A percentile compares a stretch with the other conserved stretches of the same genome.
Evolutionary conservation across 2,797 vertebrate genomes (phyloP).

Genomic region (Gorsachius magnificus): DNA sequence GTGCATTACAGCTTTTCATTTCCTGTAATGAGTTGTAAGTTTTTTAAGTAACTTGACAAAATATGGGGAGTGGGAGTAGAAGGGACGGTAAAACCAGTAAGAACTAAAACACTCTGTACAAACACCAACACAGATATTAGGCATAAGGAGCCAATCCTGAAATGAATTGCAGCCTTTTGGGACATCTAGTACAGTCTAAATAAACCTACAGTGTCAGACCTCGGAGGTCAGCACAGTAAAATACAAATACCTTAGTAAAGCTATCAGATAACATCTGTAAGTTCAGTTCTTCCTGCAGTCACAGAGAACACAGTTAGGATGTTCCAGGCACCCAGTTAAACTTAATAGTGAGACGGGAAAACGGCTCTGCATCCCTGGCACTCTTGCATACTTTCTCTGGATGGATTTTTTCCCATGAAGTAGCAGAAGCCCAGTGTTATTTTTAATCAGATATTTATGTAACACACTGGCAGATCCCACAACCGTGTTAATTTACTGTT

Average conservation of each 20-base stretch:
- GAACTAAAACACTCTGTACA: neutral
- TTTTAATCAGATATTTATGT: neutral
- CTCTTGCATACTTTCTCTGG: neutral
- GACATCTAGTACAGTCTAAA: neutral
- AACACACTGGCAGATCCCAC: neutral
- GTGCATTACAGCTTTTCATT: neutral
- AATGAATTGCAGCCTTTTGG: neutral
- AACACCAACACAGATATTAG: neutral
- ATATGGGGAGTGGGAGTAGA: neutral
- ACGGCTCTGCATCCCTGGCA: neutral
- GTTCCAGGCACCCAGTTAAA: neutral
- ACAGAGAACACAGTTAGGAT: neutral
- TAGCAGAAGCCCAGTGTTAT: neutral
- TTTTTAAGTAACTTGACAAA: neutral
- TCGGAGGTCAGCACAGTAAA: neutral
- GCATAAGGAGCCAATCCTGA: neutral
- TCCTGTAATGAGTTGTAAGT: neutral
- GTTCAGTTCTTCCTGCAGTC: neutral
- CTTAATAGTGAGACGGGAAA: neutral
- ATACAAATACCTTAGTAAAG: neutral
- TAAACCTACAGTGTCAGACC: neutral
- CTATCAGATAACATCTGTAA: neutral
- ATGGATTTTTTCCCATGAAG: neutral
- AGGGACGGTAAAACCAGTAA: neutral
- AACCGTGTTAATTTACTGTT: fast-evolving